Conservation (phyloP, 2,113 vertebrate genomes). For the Calypte anna region DNA sequence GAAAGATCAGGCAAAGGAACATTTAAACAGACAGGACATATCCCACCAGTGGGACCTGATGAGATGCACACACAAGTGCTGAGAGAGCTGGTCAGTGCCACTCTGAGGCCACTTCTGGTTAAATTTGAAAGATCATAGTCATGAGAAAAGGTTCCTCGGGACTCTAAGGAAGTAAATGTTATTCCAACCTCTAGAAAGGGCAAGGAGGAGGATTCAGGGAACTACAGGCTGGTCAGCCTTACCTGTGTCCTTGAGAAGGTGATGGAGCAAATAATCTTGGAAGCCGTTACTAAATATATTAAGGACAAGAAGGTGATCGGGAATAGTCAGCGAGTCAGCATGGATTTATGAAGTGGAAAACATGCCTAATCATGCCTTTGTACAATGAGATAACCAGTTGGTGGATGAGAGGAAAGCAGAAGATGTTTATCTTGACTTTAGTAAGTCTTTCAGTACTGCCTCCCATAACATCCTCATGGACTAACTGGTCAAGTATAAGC, state of each 20-base stretch:
- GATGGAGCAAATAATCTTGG: background rate
- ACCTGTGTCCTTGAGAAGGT: background rate
- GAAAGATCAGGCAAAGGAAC: background rate
- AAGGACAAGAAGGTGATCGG: background rate
- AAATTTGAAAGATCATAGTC: background rate
- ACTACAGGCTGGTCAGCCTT: background rate
- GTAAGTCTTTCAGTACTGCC: background rate
- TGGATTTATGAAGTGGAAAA: background rate
- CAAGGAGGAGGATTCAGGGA: background rate
- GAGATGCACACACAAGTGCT: background rate
- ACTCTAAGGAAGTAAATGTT: background rate
- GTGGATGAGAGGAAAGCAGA: background rate
- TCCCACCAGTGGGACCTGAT: background rate
- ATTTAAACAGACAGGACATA: background rate
- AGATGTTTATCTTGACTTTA: background rate
- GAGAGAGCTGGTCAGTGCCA: background rate
- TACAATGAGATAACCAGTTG: background rate
- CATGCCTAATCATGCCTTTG: background rate
- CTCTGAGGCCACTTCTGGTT: background rate
- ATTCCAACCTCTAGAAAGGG: background rate
- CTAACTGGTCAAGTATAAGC: background rate
- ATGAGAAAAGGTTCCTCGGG: background rate
- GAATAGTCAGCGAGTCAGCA: background rate
- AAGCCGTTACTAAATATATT: background rate
- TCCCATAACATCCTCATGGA: background rate